Evolutionary conservation across 2,888 invertebrate genomes (phyloP), one percentile per base, ranked within the genome.

Genomic region (Aporophyla lueneburgensis): DNA sequence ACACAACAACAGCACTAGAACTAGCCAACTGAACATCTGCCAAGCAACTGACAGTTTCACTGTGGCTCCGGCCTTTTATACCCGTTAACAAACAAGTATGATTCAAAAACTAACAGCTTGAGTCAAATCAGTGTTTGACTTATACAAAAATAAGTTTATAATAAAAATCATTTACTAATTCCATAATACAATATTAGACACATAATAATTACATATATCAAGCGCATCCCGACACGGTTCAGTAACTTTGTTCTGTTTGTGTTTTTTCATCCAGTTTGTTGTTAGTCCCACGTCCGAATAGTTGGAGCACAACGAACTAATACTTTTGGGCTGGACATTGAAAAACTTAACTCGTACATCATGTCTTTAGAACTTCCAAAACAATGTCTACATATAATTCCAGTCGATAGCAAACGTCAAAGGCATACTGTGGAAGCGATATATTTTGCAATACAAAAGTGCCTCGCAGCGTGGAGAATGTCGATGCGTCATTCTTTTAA

Each of bases 391-490:
- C 61, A 67, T 85, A 62, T 76, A 76, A 61, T 65, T 77, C 73
- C 53, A 68, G 70, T 77, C 82, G 82, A 85, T 83, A 85, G 49
- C 51, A 27, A 59, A 85, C 71, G 83, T 83, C 83, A 85, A 74
- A 85, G 77, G 74, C 83, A 83, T 74, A 49, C 70, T 71, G 69
- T 62, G 71, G 71, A 80, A 83, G 73, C 86, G 86, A 86, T 83
- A 86, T 86, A 86, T 86, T 80, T 79, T 80, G 83, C 74, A 80
- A 83, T 85, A 83, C 73, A 74, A 63, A n/a, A 85, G 56, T 72
- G 80, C 63, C 68, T 82, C 67, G 59, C 54, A 76, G 71, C 53
- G 65, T 74, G 71, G 83, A 76, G 75, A 72, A 80, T 75, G 62
- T 80, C 80, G 77, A 86, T 87, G 73, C 76, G 76, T 86, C 86